Evolutionary conservation across 2,113 vertebrate species (phyloP).

Genomic region (Trichechus manatus): DNA sequence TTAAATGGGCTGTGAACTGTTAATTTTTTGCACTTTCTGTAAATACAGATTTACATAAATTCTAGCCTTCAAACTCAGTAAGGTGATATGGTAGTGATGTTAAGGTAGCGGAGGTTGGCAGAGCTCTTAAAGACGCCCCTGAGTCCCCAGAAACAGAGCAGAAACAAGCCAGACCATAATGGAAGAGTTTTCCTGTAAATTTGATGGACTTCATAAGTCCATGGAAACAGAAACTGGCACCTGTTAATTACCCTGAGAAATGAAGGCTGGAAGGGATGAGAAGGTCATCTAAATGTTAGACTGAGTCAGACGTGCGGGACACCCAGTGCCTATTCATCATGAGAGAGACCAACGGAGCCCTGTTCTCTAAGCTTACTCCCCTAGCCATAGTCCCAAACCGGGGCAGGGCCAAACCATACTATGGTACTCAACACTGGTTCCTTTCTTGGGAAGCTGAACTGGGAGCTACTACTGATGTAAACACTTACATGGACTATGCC

Average conservation of each 20-base stretch:
- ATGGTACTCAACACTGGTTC: neutral
- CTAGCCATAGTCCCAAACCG: neutral
- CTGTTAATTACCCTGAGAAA: neutral
- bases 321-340: neutral
- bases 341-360: neutral
- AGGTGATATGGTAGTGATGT: fast-evolving
- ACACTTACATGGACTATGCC: neutral
- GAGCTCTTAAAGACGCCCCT: neutral
- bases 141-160: neutral
- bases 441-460: neutral
- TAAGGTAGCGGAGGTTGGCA: neutral
- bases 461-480: neutral
- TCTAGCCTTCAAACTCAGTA: neutral
- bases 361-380: neutral
- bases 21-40: neutral
- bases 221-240: neutral
- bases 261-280: neutral
- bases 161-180: neutral
- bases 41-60: constrained; percentile 33
- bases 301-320: neutral
- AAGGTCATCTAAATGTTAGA: neutral
- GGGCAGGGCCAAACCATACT: neutral
- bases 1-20: neutral
- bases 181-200: neutral
- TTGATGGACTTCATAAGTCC: neutral